phyloP scores from a whole-genome alignment of 2,888 invertebrate genomes.

The Blastobasis lacticolella region DNA sequence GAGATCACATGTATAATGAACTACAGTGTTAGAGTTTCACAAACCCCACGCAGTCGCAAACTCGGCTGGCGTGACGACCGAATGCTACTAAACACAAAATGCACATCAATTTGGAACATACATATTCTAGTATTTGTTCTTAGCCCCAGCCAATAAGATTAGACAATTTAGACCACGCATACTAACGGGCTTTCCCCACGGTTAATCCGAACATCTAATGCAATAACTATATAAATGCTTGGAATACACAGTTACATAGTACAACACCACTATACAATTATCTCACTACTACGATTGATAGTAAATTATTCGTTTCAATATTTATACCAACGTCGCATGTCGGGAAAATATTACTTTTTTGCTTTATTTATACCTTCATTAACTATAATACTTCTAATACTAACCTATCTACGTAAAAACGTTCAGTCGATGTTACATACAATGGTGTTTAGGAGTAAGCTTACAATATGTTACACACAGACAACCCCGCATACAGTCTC shows the following conservation, averaged over 20 bases:
- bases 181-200: conserved; percentile 51
- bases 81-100: too few relatives aligned
- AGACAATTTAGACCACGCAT: conserved; percentile 38
- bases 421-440: conserved; percentile 73
- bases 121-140: conserved; percentile 39
- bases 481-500: conserved; percentile 27
- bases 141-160: conserved; percentile 31
- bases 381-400: conserved; percentile 30
- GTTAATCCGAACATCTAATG: conserved; percentile 48
- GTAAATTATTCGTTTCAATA: conserved; percentile 25
- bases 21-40: too few relatives aligned
- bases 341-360: conserved; percentile 31
- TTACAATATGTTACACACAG: conserved; percentile 22
- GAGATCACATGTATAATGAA: too few relatives aligned
- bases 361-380: conserved; percentile 14
- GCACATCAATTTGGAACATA: too few relatives aligned
- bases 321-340: conserved; percentile 31
- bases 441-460: conserved; percentile 62
- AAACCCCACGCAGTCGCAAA: too few relatives aligned
- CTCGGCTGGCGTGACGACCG: too few relatives aligned
- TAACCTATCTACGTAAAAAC: conserved; percentile 67
- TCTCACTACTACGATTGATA: conserved; percentile 50
- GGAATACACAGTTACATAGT: conserved; percentile 54
- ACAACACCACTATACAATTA: conserved; percentile 44
- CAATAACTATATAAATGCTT: conserved; percentile 60